Evolutionary conservation across 35 echinoderm and acorn worm species (phyloP).

Genomic region (Lytechinus pictus): DNA sequence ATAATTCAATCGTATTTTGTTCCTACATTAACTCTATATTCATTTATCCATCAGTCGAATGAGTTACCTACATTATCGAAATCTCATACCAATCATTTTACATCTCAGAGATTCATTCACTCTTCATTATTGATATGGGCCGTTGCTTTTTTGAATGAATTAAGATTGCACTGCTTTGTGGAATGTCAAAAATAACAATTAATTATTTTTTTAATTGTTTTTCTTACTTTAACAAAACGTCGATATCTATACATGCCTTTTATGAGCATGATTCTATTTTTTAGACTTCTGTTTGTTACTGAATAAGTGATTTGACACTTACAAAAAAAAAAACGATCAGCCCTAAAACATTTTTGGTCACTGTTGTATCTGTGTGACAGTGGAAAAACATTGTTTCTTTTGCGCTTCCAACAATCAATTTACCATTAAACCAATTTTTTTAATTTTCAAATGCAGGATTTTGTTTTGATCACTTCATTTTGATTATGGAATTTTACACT

Average conservation of each 20-base stretch:
- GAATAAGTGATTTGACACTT: not conserved
- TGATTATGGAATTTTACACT: not conserved
- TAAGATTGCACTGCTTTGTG: constrained; percentile 1
- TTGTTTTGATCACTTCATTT: not conserved
- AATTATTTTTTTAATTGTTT: not conserved
- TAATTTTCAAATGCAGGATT: too few relatives aligned
- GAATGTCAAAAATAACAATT: not conserved
- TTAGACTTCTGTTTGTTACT: not conserved
- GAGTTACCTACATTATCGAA: not conserved
- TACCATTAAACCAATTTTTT: too few relatives aligned
- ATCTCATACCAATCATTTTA: not conserved
- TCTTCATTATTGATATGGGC: not conserved
- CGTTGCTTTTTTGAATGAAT: constrained; percentile 4
- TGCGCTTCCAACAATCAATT: too few relatives aligned
- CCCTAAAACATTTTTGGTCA: too few relatives aligned
- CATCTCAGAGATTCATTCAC: not conserved
- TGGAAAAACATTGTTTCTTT: too few relatives aligned
- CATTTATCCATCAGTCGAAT: too few relatives aligned
- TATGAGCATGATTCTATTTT: not conserved
- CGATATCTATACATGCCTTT: not conserved
- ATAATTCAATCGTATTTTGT: not conserved
- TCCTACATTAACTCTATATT: not conserved
- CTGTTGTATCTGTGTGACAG: too few relatives aligned
- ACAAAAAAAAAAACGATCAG: too few relatives aligned
- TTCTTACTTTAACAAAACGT: not conserved